phyloP scores from a whole-genome alignment of 2,797 vertebrate genomes.

The Onychomys leucogaster region DNA sequence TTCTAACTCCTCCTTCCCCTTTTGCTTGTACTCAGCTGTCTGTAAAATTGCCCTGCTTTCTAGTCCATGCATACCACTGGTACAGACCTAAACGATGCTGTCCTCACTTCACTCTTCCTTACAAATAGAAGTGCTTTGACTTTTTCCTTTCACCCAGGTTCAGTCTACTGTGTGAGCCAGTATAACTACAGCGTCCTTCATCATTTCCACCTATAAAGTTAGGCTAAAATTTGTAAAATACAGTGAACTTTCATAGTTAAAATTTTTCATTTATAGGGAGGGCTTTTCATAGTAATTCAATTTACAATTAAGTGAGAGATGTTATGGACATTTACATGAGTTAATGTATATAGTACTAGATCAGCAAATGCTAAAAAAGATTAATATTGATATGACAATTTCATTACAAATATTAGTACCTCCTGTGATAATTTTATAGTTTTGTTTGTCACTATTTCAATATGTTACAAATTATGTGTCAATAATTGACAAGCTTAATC shows the following conservation, averaged over 20 bases:
- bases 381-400: neutral
- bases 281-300: neutral
- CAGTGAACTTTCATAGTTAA: neutral
- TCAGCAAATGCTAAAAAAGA: conserved; percentile 8
- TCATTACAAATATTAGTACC: neutral
- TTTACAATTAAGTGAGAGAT: conserved; percentile 3
- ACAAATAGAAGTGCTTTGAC: neutral
- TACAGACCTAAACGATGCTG: rapidly evolving
- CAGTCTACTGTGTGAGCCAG: neutral
- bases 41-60: neutral
- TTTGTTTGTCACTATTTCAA: neutral
- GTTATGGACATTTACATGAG: neutral
- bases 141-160: neutral
- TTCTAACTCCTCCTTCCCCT: neutral
- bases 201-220: neutral
- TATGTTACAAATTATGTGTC: neutral
- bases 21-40: neutral
- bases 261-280: neutral
- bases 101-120: neutral
- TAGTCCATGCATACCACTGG: neutral
- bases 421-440: neutral
- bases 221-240: neutral
- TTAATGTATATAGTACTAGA: neutral
- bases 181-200: neutral
- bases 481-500: neutral